Base-by-base conservation (phyloP, 2,797 vertebrate genomes). In the Heliangelus exortis region DNA sequence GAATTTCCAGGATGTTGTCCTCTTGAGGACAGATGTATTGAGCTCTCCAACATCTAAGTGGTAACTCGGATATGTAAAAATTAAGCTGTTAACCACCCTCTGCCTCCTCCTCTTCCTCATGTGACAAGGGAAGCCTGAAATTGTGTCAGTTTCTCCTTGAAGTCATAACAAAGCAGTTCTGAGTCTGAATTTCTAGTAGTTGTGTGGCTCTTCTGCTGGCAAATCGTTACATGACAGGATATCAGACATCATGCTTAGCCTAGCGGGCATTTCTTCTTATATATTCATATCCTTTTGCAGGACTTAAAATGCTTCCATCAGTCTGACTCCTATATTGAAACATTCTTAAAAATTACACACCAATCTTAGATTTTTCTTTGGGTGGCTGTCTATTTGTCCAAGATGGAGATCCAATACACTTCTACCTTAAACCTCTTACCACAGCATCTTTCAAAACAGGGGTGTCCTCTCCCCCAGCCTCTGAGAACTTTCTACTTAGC, bases 191-290 rank as follows among this genome's bases (percentile, higher is more conserved):
- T 89, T 84, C 41, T 57, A n/a, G 55, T 34, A 41, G 19, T 31
- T 66, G 2, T n/a, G 9, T 82, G 54, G 61, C 20, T 74, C 19
- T 72, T 80, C 51, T 50, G 41, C 21, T 78, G 58, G 14, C 28
- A 84, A 87, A 58, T 54, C 33, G 50, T 59, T 61, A n/a, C 6
- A 17, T 45, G 36, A 34, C 10, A 90, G 28, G 41, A 29, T 33
- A 67, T 17, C 1, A 2, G 26, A 7, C 14, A 48, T 78, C 66
- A 39, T 0, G 0, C 14, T 72, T 81, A 68, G 12, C 50, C n/a
- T 57, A 72, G 22, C 12, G 71, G 12, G 7, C 7, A 68, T 89
- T 89, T 77, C 47, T 65, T 93, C 78, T 89, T 87, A 50, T 12
- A 9, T 61, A 68, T 59, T 74, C 15, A 47, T 22, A 47, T 66